Evolutionary conservation across 2,888 invertebrate genomes (phyloP).

Genomic region (Mesorhabditis belari): DNA sequence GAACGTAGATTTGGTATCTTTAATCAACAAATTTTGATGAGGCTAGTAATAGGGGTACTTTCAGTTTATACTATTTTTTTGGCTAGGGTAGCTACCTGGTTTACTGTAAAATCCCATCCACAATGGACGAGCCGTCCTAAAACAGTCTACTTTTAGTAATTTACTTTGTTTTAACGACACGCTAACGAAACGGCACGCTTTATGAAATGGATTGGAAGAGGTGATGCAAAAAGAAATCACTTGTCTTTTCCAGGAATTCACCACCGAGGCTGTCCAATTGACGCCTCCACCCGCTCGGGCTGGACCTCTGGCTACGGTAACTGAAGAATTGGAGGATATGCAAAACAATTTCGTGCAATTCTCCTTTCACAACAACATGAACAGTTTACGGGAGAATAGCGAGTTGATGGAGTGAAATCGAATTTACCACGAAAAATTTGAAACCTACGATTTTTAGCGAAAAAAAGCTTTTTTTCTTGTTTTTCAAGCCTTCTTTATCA

Average conservation of each 20-base stretch:
- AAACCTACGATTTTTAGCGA: too few relatives aligned
- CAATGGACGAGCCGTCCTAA: neutral
- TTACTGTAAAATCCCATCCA: neutral
- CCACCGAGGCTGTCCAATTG: constrained; percentile 88
- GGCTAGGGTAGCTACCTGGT: too few relatives aligned
- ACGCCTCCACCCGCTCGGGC: constrained; percentile 72
- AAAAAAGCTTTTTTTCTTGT: too few relatives aligned
- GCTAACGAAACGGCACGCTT: neutral
- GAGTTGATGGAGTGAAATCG: constrained; percentile 12
- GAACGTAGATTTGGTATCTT: too few relatives aligned
- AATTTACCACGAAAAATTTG: too few relatives aligned
- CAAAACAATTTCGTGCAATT: constrained; percentile 69
- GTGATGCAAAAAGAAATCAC: neutral
- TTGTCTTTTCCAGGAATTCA: constrained; percentile 72
- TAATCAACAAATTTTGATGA: too few relatives aligned
- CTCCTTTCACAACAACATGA: constrained; percentile 59
- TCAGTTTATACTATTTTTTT: too few relatives aligned
- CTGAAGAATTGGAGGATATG: constrained; percentile 61
- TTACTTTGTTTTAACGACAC: neutral
- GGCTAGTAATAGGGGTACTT: too few relatives aligned
- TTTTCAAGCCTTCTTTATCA: too few relatives aligned
- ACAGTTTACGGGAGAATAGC: constrained; percentile 15
- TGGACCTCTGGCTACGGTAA: constrained; percentile 62
- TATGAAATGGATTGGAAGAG: neutral
- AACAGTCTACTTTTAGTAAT: neutral